Base-by-base conservation (phyloP, 2,113 vertebrate genomes). In the Bagarius yarrelli region DNA sequence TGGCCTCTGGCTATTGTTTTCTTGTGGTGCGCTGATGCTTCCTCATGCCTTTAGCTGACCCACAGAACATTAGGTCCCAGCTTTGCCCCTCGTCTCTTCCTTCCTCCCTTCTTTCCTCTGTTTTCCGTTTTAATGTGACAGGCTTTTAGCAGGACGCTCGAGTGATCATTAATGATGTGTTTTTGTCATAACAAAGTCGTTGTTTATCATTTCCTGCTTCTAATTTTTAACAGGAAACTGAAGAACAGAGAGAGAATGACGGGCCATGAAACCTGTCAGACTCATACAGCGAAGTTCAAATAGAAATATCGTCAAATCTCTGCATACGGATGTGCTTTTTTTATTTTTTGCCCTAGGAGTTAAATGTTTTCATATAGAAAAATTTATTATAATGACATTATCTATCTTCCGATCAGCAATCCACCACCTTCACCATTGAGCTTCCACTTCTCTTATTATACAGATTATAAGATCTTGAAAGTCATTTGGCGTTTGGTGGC, bases 1-100 rank as follows among this genome's bases (percentile, higher is more conserved):
- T 60, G 83, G 57, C 59, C 83, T 78, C 79, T 75, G 44, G 47
- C 78, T 56, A 81, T 81, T 85, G 84, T 83, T 83, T 82, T 70
- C 79, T 81, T 21, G 21, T 47, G 56, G 71, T 8, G 23, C 56
- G 69, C 55, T 27, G 63, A 34, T 79, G 60, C 77, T 76, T 71
- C 67, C 76, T 79, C 76, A 55, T 71, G 66, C 60, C 63, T 77
- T 63, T 21, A 23, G 66, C 40, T 79, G 74, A 82, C 67, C 78
- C 18, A 40, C 77, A 83, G 63, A 70, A 77, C 60, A 63, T 66
- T 64, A 63, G 60, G 55, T 63, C 74, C 63, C 3, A 53, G 67
- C 64, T 79, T 72, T 64, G 75, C 76, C 79, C 18, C 55, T 73
- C 34, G 25, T 81, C 77, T 70, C 75, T 78, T 78, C 83, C 78